Evolutionary conservation across 2,888 invertebrate genomes (phyloP), one percentile per base, ranked within the genome.

Genomic region (Serrognathus titanus): DNA sequence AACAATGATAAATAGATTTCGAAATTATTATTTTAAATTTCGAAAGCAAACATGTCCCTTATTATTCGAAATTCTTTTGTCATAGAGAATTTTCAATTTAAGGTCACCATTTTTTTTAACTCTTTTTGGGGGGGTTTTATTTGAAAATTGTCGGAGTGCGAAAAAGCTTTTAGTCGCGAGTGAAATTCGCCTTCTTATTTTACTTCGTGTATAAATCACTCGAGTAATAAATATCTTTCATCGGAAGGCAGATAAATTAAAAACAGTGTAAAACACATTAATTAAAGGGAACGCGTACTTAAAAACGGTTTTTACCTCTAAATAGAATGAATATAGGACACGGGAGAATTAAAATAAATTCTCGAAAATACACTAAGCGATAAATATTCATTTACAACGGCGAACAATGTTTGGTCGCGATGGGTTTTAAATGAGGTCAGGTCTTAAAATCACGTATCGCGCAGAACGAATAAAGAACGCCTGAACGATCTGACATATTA

Each of bases 381-480:
- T 55, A 55, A 48, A 57, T 48, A 52, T 52, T 48, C 48, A 57
- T 57, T 52, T 57, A 52, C 57, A 56, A 49, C 52, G 35, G 48
- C 43, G 51, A 40, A 16, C 52, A 24, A 48, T 45, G 57, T 57
- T 52, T 57, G 57, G 51, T 51, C 51, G 49, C 51, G 51, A 57
- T 57, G 46, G 57, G 48, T 47, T 52, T 43, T 48, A 57, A 57
- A 57, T 57, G 57, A 52, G 57, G 57, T 57, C 57, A 51, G 43
- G 51, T 52, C 52, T 43, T 48, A 48, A 52, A 38, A 57, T 52
- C 52, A 57, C 51, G 51, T 56, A 56, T 56, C 56, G 51, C 51
- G 48, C 40, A 40, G n/a, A 46, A 51, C 51, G 51, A 56, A 51
- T 48, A 56, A 56, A 51, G 35, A 56, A 46, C 24, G 24, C 5